Evolutionary conservation across 2,888 invertebrate species (phyloP), one percentile per base, ranked within the genome.

Genomic region (Cantharis lateralis): DNA sequence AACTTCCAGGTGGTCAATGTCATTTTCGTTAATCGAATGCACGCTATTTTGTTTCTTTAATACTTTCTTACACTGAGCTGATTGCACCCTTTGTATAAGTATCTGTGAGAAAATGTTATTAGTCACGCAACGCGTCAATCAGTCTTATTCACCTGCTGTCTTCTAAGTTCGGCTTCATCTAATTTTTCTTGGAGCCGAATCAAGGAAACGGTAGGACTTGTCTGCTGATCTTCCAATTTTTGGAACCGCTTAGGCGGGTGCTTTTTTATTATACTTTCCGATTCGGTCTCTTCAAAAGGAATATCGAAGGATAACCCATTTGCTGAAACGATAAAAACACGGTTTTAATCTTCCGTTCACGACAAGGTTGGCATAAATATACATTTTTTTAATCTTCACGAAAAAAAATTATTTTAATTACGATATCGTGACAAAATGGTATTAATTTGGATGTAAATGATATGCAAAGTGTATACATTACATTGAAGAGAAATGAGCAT

Each of bases 181-280:
- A 94, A 88, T 84, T 93, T 94, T 84, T 92, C 93, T 83, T 93
- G 91, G 28, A 95, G 89, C 78, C 92, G 91, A 20, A 93, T 91
- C 63, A 93, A 87, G 3, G 87, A 86, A 9, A 85, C 78, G 48
- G 91, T 90, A 81, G 91, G 89, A 16, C 91, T 91, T 70, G 89
- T 89, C 2, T 91, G 90, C 5, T 91, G 91, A 79, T 93, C 93
- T 82, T 94, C 91, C 63, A 94, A 86, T 78, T 93, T 88, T 84
- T 93, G 93, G 48, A 95, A 88, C 75, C 93, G 90, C 66, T 91
- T 91, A 0, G 95, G 94, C 0, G 94, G 93, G 77, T 93, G 91
- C 79, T 90, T 91, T 82, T 89, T 90, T 1, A 90, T 89, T 4
- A 90, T 87, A 24, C 90, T 90, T 16, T 84, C 86, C 5, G 82